A percentile compares a stretch with the other conserved stretches of the same genome.
These are phyloP conservation scores for Pygocentrus nattereri DNA, from an alignment of 2,797 vertebrate genomes.

Conservation along the genomic window DNA sequence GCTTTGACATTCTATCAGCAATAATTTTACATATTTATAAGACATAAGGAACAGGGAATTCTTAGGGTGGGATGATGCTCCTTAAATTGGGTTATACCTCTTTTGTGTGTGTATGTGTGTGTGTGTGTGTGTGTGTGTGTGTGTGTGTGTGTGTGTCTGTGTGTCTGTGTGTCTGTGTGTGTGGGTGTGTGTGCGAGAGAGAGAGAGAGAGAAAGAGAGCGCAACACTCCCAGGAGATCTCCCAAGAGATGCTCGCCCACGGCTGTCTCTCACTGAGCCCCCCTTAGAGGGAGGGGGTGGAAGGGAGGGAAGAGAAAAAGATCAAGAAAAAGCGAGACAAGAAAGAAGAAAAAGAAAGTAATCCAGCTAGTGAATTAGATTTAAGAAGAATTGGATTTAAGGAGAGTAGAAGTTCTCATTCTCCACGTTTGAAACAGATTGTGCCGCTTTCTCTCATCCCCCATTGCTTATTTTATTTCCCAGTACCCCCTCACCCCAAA, in stretches of 20 bases:
- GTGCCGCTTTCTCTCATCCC: slow-evolving; percentile 40
- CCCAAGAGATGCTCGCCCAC: slow-evolving; percentile 35
- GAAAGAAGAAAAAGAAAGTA: slow-evolving; percentile 37
- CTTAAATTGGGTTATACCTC: slow-evolving; percentile 11
- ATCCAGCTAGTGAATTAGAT: slow-evolving; percentile 14
- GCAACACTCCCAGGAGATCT: slow-evolving; percentile 14
- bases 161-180: no score
- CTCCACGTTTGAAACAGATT: not conserved
- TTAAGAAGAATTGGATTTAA: not conserved
- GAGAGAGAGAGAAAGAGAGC: not conserved
- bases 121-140: no score
- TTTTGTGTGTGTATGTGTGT: not conserved
- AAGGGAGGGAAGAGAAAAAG: not conserved
- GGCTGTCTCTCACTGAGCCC: slow-evolving; percentile 51
- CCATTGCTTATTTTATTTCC: slow-evolving; percentile 50
- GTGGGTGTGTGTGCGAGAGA: not conserved
- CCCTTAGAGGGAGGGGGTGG: slow-evolving; percentile 18
- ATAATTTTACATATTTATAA: slow-evolving; percentile 7
- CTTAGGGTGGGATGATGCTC: not conserved
- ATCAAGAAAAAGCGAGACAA: slow-evolving; percentile 40
- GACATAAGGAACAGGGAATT: not conserved
- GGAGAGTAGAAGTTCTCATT: not conserved
- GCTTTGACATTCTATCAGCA: not conserved
- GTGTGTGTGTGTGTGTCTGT: no score
- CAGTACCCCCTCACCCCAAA: slow-evolving; percentile 26